Evolutionary conservation across 1,140 invertebrate genomes (phyloP), one percentile per base, ranked within the genome.

Genomic region (Leptonema lineaticorne): DNA sequence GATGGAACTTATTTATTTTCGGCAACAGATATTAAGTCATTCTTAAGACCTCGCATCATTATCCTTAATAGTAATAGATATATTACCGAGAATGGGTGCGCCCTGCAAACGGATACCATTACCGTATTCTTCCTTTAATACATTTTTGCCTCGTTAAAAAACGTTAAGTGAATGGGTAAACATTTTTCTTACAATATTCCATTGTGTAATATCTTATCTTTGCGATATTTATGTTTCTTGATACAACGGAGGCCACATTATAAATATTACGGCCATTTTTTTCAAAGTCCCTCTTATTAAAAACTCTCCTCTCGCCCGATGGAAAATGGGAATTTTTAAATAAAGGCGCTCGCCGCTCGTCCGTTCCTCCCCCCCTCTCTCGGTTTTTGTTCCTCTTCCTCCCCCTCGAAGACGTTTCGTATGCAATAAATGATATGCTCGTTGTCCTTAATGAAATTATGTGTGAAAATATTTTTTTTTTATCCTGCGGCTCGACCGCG

Each of bases 1-100:
- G 70, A 71, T 68, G 70, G 70, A 66, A 71, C 67, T 71, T 71
- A 71, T 71, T 71, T 71, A 71, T 71, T 71, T 71, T 71, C 70
- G 70, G 70, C 67, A 71, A 71, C 70, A 71, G 70, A 71, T 71
- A 71, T 71, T 71, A 71, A 71, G 70, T 71, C 70, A 71, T 71
- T 71, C 70, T 71, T 71, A 71, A 71, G 70, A 71, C 70, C 67
- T 71, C 67, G 66, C 70, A 66, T 71, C 70, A 66, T 71, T 71
- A 71, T 71, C 50, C 70, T 71, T 71, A 71, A 71, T 71, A 71
- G 70, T 71, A 69, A 71, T 71, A 71, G 70, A 71, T 71, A 71
- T 71, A 68, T 71, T 71, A 71, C 67, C 62, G 57, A 60, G 66
- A 68, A 67, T 63, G 69, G 67, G 37, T 57, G 67, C 59, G 33